Evolutionary conservation across 2,797 vertebrate species (phyloP).

Genomic region (Pantherophis alleghaniensis): DNA sequence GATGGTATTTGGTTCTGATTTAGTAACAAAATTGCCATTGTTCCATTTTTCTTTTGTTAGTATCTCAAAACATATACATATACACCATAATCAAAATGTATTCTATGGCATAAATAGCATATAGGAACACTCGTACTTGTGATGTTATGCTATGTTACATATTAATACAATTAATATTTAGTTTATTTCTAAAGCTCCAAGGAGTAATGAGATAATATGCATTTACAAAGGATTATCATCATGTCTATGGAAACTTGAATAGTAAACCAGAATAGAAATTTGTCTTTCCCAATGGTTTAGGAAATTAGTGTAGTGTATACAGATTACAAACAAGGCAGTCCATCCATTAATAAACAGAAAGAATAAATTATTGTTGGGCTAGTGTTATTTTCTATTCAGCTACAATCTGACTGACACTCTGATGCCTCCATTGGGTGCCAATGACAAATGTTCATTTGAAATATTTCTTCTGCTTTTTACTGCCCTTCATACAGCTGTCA

Average conservation of each 20-base stretch:
- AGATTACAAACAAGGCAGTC: not conserved
- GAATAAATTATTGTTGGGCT: conserved; percentile 31
- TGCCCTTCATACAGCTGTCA: conserved; percentile 25
- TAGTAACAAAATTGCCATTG: not conserved
- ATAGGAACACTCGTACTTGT: not conserved
- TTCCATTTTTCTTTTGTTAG: not conserved
- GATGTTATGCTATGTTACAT: not conserved
- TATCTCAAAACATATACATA: not conserved
- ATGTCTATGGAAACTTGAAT: not conserved
- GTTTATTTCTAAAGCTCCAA: not conserved
- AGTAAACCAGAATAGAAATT: not conserved
- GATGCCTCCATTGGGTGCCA: conserved; percentile 22
- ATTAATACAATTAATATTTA: not conserved
- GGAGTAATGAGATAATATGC: not conserved
- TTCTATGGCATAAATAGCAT: not conserved
- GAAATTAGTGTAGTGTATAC: not conserved
- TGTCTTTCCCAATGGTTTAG: not conserved
- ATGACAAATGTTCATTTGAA: conserved; percentile 45
- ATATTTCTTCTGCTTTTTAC: not conserved
- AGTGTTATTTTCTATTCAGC: conserved; percentile 48
- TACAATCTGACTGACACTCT: conserved; percentile 44
- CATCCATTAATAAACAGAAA: not conserved
- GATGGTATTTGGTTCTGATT: not conserved
- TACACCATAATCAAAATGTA: not conserved
- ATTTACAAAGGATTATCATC: not conserved